Percentiles rank a stretch among this genome's conserved stretches.
phyloP scores from a whole-genome alignment of 2,888 invertebrate genomes.

The Drosophila formosana region DNA sequence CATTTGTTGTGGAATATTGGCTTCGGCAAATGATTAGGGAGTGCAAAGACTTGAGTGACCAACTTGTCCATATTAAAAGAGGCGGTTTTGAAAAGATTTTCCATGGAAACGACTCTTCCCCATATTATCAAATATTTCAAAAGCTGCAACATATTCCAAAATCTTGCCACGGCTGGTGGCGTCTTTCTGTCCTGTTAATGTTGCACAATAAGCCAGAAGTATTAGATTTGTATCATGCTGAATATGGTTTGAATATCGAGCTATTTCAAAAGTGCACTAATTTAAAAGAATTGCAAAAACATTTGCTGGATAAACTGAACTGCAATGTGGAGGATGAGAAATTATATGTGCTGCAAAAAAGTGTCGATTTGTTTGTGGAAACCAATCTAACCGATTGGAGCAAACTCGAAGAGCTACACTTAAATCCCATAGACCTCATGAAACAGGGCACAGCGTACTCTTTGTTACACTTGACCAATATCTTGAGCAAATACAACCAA shows the following conservation, averaged over 20 bases:
- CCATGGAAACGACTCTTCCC: too few species aligned
- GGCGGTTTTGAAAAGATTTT: not conserved
- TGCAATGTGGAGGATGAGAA: conserved; percentile 2
- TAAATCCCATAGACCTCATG: conserved; percentile 4
- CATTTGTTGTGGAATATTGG: not conserved
- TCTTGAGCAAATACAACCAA: not conserved
- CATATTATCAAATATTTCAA: not conserved
- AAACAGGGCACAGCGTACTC: not conserved
- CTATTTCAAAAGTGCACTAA: not conserved
- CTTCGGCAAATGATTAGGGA: not conserved
- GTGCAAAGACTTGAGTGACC: not conserved
- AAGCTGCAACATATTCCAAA: conserved; percentile 1
- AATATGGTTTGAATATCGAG: conserved; percentile 6
- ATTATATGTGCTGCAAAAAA: not conserved
- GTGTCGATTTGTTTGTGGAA: not conserved
- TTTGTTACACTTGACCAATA: not conserved
- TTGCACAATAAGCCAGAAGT: not conserved
- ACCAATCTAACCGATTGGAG: not conserved
- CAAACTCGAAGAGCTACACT: not conserved
- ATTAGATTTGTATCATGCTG: conserved; percentile 1
- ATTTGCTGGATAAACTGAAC: conserved; percentile 7
- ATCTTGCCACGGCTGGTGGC: conserved; percentile 2
- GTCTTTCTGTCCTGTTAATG: not conserved
- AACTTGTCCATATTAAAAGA: not conserved
- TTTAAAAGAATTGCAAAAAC: not conserved